phyloP scores from a whole-genome alignment of 1,140 invertebrate species.

The Phocides pigmalion region DNA sequence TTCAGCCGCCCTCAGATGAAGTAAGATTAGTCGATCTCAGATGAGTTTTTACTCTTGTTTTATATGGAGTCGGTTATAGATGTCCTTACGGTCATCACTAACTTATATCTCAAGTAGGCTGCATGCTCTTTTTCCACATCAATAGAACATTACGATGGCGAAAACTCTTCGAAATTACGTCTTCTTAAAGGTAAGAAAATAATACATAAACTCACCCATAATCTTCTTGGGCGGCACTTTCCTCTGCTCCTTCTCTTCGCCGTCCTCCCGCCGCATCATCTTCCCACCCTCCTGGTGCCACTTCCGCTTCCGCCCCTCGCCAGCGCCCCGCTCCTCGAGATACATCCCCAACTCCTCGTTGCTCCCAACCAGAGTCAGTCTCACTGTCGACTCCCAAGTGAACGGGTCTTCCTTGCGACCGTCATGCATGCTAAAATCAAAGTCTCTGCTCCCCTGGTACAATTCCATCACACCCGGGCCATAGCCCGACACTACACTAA shows the following conservation, averaged over 20 bases:
- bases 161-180: neutral
- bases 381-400: conserved; percentile 70
- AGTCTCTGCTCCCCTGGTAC: conserved; percentile 58
- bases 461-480: conserved; percentile 72
- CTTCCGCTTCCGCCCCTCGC: conserved; percentile 70
- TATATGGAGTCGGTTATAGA: too few relatives aligned
- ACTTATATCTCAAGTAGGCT: too few relatives aligned
- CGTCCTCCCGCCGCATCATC: conserved; percentile 64
- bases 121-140: too few relatives aligned
- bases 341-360: conserved; percentile 74
- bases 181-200: neutral
- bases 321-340: conserved; percentile 65
- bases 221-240: conserved; percentile 74
- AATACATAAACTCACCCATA: conserved; percentile 61
- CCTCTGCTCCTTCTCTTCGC: conserved; percentile 67
- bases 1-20: too few relatives aligned
- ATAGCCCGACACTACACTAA: conserved; percentile 59
- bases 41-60: too few relatives aligned
- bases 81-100: too few relatives aligned
- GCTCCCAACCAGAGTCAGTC: conserved; percentile 60
- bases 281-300: conserved; percentile 59
- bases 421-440: conserved; percentile 68
- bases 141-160: neutral
- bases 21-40: too few relatives aligned
- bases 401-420: conserved; percentile 60